Evolutionary conservation across 1,140 invertebrate species (phyloP).

Genomic region (Bombus sylvicola): DNA sequence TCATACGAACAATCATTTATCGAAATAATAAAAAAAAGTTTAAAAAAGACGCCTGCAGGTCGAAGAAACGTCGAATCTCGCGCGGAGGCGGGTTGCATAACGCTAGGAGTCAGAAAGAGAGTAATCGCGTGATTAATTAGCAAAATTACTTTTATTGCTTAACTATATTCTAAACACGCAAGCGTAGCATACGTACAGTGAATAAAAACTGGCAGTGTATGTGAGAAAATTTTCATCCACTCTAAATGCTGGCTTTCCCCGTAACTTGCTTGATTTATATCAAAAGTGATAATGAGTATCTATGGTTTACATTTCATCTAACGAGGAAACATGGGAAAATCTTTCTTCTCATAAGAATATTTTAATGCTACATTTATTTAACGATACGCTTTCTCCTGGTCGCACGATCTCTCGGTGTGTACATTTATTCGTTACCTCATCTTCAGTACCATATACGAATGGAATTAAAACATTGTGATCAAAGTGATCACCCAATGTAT

Average conservation of each 20-base stretch:
- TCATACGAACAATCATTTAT: not conserved
- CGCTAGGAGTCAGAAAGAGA: not conserved
- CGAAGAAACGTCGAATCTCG: too few species aligned
- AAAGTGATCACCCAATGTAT: not conserved
- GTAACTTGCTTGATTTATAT: too few species aligned
- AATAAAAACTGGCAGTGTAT: not conserved
- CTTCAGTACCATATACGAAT: not conserved
- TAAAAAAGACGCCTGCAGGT: too few species aligned
- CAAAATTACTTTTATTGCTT: not conserved
- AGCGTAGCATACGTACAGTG: not conserved
- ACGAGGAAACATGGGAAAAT: not conserved
- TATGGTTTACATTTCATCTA: not conserved
- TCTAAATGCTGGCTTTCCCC: not conserved
- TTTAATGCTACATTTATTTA: not conserved
- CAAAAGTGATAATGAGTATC: not conserved
- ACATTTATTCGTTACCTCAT: too few species aligned
- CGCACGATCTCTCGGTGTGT: not conserved
- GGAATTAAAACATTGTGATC: not conserved
- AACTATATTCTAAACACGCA: not conserved
- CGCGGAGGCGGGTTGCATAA: not conserved
- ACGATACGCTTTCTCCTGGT: slow-evolving; percentile 15
- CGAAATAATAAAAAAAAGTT: too few species aligned
- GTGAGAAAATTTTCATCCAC: not conserved
- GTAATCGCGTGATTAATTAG: not conserved
- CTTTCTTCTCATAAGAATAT: not conserved